A percentile compares a stretch with the other conserved stretches of the same genome.
Evolutionary conservation across 2,113 vertebrate species (phyloP).

Genomic region (Crypturellus undulatus): DNA sequence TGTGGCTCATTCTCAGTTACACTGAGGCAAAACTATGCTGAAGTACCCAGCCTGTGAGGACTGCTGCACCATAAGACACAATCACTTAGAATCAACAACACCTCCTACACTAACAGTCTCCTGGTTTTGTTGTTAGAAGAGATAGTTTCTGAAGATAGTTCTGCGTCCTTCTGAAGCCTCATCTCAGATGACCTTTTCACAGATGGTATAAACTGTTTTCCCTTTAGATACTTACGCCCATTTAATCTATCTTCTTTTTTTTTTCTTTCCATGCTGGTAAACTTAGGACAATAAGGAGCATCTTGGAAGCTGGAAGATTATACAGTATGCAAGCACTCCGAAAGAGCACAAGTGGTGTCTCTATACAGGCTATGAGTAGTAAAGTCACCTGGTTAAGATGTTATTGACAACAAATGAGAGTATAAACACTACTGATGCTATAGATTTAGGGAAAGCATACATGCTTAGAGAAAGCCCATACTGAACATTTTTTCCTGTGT

Average conservation of each 20-base stretch:
- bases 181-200: not conserved
- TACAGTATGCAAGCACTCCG: not conserved
- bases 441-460: fast-evolving
- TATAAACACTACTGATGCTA: fast-evolving
- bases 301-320: fast-evolving
- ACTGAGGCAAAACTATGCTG: not conserved
- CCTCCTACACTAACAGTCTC: fast-evolving
- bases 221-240: not conserved
- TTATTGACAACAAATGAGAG: fast-evolving
- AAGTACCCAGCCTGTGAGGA: not conserved
- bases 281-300: not conserved
- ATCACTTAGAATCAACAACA: not conserved
- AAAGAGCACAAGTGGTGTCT: not conserved
- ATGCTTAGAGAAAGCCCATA: not conserved
- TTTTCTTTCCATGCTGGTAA: not conserved
- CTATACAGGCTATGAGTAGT: not conserved
- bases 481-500: not conserved
- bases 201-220: not conserved
- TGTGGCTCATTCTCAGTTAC: not conserved
- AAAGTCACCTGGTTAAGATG: not conserved
- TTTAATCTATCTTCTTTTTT: not conserved
- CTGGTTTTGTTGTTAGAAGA: not conserved
- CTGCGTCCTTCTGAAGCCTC: not conserved
- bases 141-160: too few species aligned
- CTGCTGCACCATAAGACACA: not conserved